Evolutionary conservation across 2,113 vertebrate genomes (phyloP), one percentile per base, ranked within the genome.

Genomic region (Hippolais icterina): DNA sequence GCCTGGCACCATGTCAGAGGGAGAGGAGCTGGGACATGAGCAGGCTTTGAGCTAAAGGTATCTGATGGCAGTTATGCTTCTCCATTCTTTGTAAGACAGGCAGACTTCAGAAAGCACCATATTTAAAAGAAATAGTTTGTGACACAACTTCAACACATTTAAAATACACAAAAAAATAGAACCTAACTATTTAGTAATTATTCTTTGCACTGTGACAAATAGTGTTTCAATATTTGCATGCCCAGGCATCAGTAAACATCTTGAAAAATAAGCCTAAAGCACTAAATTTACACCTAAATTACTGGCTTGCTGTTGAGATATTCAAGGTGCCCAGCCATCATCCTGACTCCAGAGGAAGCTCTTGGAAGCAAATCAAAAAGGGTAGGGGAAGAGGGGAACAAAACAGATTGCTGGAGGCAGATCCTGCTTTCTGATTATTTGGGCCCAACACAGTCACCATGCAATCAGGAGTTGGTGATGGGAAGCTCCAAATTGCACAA

Each of bases 201-300:
- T 66, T 80, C 25, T 54, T 93, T 75, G 44, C 66, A 94, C 59
- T 21, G 42, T 91, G 65, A 82, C 69, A 95, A 82, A 84, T 56
- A 82, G 60, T 33, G 25, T 79, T 95, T 75, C 86, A 95, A 89
- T 96, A 95, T 95, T 91, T 96, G 50, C 37, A 91, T 54, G 20
- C 33, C 50, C 64, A 76, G 54, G 7, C 91, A 79, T 54, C 79
- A 88, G 79, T 35, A 83, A 83, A 49, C 49, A 64, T 79, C 21
- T 88, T 50, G 28, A 83, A 90, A 90, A 94, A 71, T 50, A 70
- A 94, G 90, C 92, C 88, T 83, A 86, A 86, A 92, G 94, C 92
- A 59, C 54, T 88, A 20, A 83, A 94, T 94, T 91, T 87, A 61
- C 91, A 89, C 70, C 15, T 82, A 83, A 94, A 69, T 72, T 28